These are phyloP conservation scores for Moxostoma hubbsi DNA, from an alignment of 2,797 vertebrate species.

Conservation along the genomic window DNA sequence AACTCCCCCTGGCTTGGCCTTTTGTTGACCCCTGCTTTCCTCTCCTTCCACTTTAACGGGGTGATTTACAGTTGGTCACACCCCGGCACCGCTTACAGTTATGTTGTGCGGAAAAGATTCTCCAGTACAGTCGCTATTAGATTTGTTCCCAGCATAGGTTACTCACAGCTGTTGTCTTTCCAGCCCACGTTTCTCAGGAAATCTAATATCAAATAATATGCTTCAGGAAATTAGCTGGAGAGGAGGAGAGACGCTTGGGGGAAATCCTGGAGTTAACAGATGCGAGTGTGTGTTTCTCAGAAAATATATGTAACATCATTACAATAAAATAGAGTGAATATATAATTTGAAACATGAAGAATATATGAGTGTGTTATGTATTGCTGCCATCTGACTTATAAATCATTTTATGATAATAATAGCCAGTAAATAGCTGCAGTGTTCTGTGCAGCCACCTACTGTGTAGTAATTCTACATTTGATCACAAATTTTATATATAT, in stretches of 20 bases:
- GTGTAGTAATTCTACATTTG: too few species aligned
- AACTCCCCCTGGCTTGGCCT: not conserved
- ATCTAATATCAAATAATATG: conserved; percentile 13
- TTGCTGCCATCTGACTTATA: too few species aligned
- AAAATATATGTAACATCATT: too few species aligned
- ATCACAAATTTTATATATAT: too few species aligned
- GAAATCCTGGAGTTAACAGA: not conserved
- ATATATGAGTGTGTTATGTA: too few species aligned
- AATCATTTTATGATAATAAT: too few species aligned
- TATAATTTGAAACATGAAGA: too few species aligned
- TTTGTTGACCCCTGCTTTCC: conserved; percentile 1
- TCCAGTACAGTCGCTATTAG: not conserved
- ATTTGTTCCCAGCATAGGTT: not conserved
- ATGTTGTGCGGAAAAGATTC: not conserved
- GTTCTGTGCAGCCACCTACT: too few species aligned
- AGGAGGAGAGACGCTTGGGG: not conserved
- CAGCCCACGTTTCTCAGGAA: conserved; percentile 8
- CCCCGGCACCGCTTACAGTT: not conserved
- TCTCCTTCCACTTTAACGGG: not conserved
- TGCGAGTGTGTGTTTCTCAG: not conserved
- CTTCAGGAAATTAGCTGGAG: conserved; percentile 18
- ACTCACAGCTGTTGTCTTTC: not conserved
- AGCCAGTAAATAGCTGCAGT: too few species aligned
- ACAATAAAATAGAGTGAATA: too few species aligned
- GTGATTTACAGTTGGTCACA: conserved; percentile 16